Evolutionary conservation across 2,888 invertebrate species (phyloP).

Genomic region (Synanthedon vespiformis): DNA sequence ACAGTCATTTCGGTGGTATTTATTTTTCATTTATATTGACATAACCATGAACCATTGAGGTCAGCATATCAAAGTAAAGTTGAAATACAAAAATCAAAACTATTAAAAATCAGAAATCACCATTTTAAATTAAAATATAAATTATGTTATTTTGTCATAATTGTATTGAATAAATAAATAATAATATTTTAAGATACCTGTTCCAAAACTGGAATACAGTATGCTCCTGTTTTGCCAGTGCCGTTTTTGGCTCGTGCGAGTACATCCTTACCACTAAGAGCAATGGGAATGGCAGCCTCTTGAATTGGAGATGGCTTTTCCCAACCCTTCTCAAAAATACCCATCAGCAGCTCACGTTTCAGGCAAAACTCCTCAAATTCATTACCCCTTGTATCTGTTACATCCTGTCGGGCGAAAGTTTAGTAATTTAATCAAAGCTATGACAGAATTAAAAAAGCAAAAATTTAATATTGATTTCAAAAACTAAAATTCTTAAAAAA

Average conservation of each 20-base stretch:
- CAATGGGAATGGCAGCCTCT: constrained; percentile 99
- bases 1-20: no score
- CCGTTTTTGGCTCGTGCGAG: constrained; percentile 99
- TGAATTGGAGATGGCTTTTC: constrained; percentile 99
- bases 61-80: no score
- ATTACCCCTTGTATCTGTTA: constrained; percentile 98
- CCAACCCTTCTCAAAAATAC: constrained; percentile 99
- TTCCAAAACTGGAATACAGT: constrained; percentile 98
- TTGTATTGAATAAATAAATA: not conserved
- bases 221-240: constrained; percentile 99
- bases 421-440: not conserved
- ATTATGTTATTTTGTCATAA: no score
- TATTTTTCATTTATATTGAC: no score
- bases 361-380: constrained; percentile 99
- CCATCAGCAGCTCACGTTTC: constrained; percentile 97
- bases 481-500: not conserved
- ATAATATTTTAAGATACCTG: constrained; percentile 63
- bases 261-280: constrained; percentile 96
- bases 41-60: no score
- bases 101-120: no score
- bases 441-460: constrained; percentile 7
- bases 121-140: no score
- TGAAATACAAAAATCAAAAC: no score
- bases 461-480: constrained; percentile 7
- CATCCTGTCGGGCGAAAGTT: constrained; percentile 82